Conservation (phyloP, 2,888 invertebrate genomes). For the Apamea sordens region DNA sequence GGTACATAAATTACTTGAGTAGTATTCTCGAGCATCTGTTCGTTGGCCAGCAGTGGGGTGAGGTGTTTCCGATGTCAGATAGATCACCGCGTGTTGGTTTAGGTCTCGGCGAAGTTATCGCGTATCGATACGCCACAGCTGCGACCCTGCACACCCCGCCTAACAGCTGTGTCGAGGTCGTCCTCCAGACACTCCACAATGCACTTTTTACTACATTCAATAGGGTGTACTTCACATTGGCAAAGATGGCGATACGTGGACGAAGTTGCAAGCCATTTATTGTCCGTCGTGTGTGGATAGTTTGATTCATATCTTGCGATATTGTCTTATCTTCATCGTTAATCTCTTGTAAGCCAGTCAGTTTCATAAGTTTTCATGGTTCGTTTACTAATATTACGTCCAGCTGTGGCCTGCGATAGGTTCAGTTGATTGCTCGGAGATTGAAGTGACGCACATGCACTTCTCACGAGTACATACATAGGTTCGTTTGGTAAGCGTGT, state of each 20-base stretch:
- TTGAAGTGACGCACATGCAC: neutral
- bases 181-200: conserved; percentile 35
- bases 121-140: conserved; percentile 67
- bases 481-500: neutral
- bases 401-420: neutral
- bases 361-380: conserved; percentile 18
- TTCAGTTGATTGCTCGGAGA: conserved; percentile 8
- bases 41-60: conserved; percentile 16
- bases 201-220: conserved; percentile 39
- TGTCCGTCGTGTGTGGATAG: conserved; percentile 63
- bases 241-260: conserved; percentile 15
- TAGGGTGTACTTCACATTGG: conserved; percentile 49
- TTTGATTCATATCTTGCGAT: conserved; percentile 76
- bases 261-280: conserved; percentile 69
- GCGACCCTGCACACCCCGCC: conserved; percentile 54
- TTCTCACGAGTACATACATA: neutral
- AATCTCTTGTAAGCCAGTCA: conserved; percentile 53
- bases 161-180: conserved; percentile 53
- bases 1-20: conserved; percentile 27
- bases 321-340: conserved; percentile 70
- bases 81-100: conserved; percentile 70
- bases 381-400: neutral
- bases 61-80: conserved; percentile 39
- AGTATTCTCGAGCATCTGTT: conserved; percentile 2
- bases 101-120: conserved; percentile 62